Percentiles rank a stretch among this genome's conserved stretches.
These are phyloP conservation scores for Brachyhypopomus gauderio DNA, from an alignment of 2,113 vertebrate genomes.

Conservation along the genomic window DNA sequence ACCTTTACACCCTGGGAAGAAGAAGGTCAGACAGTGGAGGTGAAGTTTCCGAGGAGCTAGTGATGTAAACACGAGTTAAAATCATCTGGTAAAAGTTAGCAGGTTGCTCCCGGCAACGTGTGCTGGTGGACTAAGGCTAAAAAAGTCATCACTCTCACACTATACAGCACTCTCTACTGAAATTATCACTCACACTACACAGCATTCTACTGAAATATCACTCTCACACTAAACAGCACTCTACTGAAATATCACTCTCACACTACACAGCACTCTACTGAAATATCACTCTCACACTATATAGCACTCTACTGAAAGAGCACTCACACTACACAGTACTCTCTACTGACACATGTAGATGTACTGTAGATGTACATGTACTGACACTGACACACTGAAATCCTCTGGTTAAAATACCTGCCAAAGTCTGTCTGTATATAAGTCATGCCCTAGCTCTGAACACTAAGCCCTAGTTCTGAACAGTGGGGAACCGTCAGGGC, in stretches of 20 bases:
- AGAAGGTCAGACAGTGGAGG: constrained; percentile 50
- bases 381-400: no score
- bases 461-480: no score
- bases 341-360: no score
- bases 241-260: no score
- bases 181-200: neutral
- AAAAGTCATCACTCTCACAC: neutral
- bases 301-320: no score
- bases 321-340: no score
- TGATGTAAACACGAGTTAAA: neutral
- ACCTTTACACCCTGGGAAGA: constrained; percentile 65
- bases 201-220: neutral
- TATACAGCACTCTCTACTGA: neutral
- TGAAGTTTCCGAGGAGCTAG: constrained; percentile 44
- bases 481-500: no score
- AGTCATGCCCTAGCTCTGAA: no score
- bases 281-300: no score
- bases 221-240: no score
- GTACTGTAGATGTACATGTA: no score
- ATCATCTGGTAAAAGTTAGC: constrained; percentile 6
- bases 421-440: neutral
- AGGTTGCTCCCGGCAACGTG: neutral
- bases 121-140: neutral
- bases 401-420: neutral
- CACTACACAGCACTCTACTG: no score